Percentiles rank a stretch among this genome's conserved stretches.
phyloP scores from a whole-genome alignment of 1,140 invertebrate species.

The Microplitis mediator region DNA sequence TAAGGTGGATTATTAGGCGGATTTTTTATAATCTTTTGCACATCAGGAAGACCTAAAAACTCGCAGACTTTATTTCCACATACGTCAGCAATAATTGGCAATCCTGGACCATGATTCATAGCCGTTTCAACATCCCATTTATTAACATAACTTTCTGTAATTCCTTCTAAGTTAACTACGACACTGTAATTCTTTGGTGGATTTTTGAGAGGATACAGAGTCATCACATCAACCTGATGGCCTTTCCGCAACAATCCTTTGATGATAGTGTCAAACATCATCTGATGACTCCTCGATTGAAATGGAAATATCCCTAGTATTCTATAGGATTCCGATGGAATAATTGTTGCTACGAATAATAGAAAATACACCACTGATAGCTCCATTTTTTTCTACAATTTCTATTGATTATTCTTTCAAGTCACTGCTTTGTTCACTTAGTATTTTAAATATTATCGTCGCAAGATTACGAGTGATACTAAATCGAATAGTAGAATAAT shows the following conservation, averaged over 20 bases:
- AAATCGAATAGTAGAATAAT: no score
- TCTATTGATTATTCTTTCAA: no score
- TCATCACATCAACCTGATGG: constrained; percentile 49
- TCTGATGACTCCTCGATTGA: constrained; percentile 42
- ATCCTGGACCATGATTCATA: not conserved
- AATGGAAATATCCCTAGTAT: constrained; percentile 48
- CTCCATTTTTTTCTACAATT: no score
- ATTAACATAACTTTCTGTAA: constrained; percentile 10
- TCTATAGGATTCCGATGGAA: constrained; percentile 1
- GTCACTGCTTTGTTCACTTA: no score
- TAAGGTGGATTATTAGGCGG: constrained; percentile 34
- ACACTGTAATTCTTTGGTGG: constrained; percentile 48
- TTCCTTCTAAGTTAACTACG: constrained; percentile 40
- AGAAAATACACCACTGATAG: no score
- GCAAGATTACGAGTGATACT: no score
- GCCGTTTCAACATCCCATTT: constrained; percentile 30
- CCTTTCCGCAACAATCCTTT: constrained; percentile 43
- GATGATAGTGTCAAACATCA: constrained; percentile 45
- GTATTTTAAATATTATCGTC: no score
- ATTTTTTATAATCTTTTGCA: constrained; percentile 35
- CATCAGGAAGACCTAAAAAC: constrained; percentile 32
- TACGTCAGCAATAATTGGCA: constrained; percentile 15
- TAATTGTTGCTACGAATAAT: no score
- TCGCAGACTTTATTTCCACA: constrained; percentile 38
- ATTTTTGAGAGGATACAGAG: constrained; percentile 39